Evolutionary conservation across 2,797 vertebrate species (phyloP).

Genomic region (Eleutherodactylus coqui): DNA sequence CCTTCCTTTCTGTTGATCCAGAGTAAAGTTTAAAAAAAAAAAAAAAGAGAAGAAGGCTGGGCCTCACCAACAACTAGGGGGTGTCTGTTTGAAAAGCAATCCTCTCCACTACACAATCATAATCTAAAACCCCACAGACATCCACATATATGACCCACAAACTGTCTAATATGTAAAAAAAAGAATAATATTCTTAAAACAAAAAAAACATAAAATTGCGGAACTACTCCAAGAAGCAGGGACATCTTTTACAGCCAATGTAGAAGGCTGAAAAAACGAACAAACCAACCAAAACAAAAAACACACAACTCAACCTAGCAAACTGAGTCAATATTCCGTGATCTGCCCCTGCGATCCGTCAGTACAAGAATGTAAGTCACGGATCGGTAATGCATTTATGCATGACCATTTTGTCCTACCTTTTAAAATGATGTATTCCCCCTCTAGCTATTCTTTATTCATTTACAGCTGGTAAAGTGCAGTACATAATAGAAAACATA

Average conservation of each 20-base stretch:
- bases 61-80: no score
- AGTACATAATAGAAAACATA: conserved; percentile 45
- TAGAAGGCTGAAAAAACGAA: no score
- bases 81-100: no score
- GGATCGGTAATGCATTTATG: conserved; percentile 17
- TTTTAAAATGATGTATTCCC: conserved; percentile 25
- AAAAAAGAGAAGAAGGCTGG: no score
- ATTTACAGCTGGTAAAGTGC: conserved; percentile 24
- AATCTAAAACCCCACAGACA: neutral
- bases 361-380: neutral
- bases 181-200: no score
- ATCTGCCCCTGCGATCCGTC: neutral
- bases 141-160: neutral
- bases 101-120: neutral
- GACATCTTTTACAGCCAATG: neutral
- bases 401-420: conserved; percentile 5
- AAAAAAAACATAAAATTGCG: no score
- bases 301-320: neutral
- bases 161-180: neutral
- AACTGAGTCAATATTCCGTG: conserved; percentile 11
- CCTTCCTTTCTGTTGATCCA: no score
- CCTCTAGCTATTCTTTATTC: conserved; percentile 22
- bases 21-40: no score
- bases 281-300: neutral
- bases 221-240: neutral